Conservation (phyloP, 1,140 invertebrate genomes). For the Telenomus remus region DNA sequence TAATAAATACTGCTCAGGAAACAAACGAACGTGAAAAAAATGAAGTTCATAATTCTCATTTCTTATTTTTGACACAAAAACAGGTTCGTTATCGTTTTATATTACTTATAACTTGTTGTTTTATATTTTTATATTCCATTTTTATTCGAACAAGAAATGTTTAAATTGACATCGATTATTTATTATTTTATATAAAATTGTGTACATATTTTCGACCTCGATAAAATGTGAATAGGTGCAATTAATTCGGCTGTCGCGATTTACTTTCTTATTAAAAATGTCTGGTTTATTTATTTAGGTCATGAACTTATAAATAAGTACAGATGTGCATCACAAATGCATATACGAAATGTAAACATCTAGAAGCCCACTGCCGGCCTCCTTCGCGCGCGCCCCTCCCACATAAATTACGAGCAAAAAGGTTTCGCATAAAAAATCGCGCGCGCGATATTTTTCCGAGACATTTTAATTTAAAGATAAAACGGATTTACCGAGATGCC, state of each 20-base stretch:
- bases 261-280: conserved; percentile 41
- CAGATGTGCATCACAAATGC: conserved; percentile 20
- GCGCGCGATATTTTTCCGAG: conserved; percentile 32
- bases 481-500: conserved; percentile 38
- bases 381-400: background rate
- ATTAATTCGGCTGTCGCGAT: conserved; percentile 42
- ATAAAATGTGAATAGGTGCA: conserved; percentile 51
- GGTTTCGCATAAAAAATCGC: conserved; percentile 45
- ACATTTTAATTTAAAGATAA: conserved; percentile 56
- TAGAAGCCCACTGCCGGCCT: background rate
- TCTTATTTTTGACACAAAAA: conserved; percentile 46
- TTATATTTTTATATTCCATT: conserved; percentile 52
- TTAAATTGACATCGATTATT: conserved; percentile 44
- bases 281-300: conserved; percentile 39
- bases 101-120: conserved; percentile 40
- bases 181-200: conserved; percentile 40
- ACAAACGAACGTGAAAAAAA: conserved; percentile 44
- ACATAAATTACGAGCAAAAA: conserved; percentile 36
- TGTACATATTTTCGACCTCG: conserved; percentile 52
- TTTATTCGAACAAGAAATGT: conserved; percentile 51
- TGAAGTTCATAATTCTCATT: no score
- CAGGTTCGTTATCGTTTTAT: no score
- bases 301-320: conserved; percentile 28
- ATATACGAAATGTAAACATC: conserved; percentile 27
- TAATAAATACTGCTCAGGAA: conserved; percentile 23